A percentile compares a stretch with the other conserved stretches of the same genome.
Conservation (phyloP, 2,113 vertebrate species). For the Tringa solitaria region DNA sequence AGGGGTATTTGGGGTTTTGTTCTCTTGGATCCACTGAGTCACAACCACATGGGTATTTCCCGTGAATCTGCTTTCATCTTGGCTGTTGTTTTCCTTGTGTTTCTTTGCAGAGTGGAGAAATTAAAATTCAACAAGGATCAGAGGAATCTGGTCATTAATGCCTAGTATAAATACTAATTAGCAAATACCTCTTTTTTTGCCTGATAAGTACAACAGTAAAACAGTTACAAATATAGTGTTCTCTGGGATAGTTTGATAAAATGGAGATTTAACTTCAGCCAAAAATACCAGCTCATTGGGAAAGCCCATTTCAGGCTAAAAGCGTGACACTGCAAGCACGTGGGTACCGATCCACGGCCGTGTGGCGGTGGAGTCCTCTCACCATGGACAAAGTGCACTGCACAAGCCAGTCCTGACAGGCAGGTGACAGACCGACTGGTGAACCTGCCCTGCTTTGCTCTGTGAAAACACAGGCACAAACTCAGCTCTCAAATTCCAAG, state of each 20-base stretch:
- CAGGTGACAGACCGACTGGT: background rate
- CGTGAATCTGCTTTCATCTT: conserved; percentile 16
- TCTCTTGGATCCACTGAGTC: conserved; percentile 16
- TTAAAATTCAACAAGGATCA: background rate
- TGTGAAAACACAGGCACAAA: background rate
- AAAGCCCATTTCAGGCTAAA: background rate
- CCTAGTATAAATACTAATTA: background rate
- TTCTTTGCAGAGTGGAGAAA: background rate
- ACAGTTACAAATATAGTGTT: background rate
- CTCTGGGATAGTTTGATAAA: background rate
- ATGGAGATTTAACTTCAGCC: background rate
- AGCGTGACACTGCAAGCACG: background rate
- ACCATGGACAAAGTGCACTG: background rate
- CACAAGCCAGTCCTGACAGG: background rate
- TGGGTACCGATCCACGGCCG: background rate
- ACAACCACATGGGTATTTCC: conserved; percentile 17
- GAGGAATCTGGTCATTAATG: background rate
- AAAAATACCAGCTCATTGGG: background rate
- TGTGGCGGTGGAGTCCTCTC: background rate
- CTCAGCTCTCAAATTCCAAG: background rate
- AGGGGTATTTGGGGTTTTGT: background rate
- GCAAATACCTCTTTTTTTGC: background rate
- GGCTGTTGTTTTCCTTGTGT: background rate
- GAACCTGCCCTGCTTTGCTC: background rate
- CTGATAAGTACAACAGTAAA: background rate